A percentile compares a stretch with the other conserved stretches of the same genome.
Conservation (phyloP, 2,797 vertebrate species). For the Australoheros facetus region DNA sequence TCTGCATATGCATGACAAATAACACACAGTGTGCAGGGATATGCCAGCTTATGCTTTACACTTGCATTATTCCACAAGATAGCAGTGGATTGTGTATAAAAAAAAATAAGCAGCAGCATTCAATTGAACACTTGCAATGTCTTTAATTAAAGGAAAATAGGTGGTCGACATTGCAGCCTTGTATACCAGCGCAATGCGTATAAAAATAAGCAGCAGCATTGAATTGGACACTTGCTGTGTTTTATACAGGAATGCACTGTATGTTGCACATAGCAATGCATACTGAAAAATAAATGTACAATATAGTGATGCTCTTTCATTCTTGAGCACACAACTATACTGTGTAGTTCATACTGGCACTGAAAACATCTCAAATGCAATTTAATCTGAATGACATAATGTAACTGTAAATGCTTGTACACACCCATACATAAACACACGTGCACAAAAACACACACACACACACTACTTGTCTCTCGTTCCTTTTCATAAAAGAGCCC, state of each 20-base stretch:
- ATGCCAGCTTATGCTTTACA: not conserved
- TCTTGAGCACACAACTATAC: slow-evolving; percentile 8
- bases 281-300: slow-evolving; percentile 12
- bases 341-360: not conserved
- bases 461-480: not conserved
- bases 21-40: not conserved
- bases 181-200: not conserved
- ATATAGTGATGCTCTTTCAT: slow-evolving; percentile 5
- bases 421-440: slow-evolving; percentile 5
- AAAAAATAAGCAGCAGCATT: not conserved
- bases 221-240: not conserved
- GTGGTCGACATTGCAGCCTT: too few species aligned
- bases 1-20: not conserved
- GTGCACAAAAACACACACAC: not conserved
- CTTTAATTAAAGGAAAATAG: too few species aligned
- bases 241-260: not conserved
- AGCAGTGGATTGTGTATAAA: not conserved
- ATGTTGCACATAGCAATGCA: not conserved
- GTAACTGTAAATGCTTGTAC: slow-evolving; percentile 1
- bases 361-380: slow-evolving; percentile 5
- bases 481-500: slow-evolving; percentile 32
- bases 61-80: slow-evolving; percentile 7
- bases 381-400: slow-evolving; percentile 8
- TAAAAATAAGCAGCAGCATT: not conserved
- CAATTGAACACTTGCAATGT: not conserved